These are phyloP conservation scores for Cacoxenus indagator DNA, from an alignment of 2,888 invertebrate species.

Conservation along the genomic window DNA sequence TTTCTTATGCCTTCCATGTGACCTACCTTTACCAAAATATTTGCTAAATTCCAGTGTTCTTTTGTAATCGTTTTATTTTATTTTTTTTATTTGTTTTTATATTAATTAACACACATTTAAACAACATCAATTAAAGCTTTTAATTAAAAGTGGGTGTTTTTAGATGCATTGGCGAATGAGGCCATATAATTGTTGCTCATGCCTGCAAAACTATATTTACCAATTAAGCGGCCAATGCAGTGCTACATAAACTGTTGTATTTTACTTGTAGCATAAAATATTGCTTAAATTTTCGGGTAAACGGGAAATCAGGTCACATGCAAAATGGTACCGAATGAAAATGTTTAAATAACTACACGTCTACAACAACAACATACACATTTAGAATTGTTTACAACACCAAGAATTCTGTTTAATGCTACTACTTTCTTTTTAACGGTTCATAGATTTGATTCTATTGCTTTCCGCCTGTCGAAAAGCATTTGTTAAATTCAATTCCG, in stretches of 20 bases:
- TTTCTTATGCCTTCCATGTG: background rate
- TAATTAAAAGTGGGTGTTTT: background rate
- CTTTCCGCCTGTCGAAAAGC: no score
- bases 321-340: background rate
- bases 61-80: background rate
- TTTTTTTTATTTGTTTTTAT: constrained; percentile 25
- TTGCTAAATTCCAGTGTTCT: background rate
- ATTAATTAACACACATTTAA: constrained; percentile 40
- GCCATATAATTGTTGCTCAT: background rate
- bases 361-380: constrained; percentile 33
- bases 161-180: background rate
- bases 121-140: constrained; percentile 46
- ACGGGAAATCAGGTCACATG: background rate
- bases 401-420: constrained; percentile 9
- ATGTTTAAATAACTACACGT: background rate
- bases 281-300: background rate
- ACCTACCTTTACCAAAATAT: background rate
- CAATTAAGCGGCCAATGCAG: background rate
- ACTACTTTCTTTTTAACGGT: background rate
- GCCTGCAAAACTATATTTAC: background rate
- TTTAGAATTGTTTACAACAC: constrained; percentile 31
- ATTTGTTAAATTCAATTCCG: no score
- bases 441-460: no score
- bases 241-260: background rate
- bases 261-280: background rate